Conservation (phyloP, 2,113 vertebrate species). For the Ia io region DNA sequence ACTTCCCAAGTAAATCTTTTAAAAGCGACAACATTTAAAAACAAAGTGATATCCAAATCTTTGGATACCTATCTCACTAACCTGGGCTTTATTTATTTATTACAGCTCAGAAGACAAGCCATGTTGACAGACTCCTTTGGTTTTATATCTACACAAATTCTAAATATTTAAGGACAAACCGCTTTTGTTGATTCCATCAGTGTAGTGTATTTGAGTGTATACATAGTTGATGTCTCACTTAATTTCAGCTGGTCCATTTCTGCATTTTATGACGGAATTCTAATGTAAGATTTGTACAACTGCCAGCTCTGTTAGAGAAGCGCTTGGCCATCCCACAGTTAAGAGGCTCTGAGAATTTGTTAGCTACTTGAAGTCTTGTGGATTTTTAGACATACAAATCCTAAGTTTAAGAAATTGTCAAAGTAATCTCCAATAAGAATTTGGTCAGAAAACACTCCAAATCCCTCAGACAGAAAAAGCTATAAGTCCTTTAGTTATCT, state of each 20-base stretch:
- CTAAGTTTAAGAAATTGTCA: conserved; percentile 61
- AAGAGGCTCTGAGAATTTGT: conserved; percentile 34
- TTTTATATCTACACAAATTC: neutral
- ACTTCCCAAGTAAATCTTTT: neutral
- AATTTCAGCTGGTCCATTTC: neutral
- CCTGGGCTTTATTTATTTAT: neutral
- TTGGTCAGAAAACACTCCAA: conserved; percentile 48
- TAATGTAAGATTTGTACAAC: neutral
- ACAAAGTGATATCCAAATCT: neutral
- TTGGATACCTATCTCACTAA: neutral
- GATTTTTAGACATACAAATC: conserved; percentile 54
- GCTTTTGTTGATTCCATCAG: neutral
- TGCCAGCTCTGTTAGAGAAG: neutral
- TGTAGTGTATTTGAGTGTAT: neutral
- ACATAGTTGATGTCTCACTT: neutral
- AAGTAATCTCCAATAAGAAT: conserved; percentile 51
- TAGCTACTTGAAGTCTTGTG: conserved; percentile 27
- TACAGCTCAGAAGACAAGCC: neutral
- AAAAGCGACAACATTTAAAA: neutral
- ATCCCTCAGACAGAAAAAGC: conserved; percentile 40
- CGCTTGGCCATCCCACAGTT: neutral
- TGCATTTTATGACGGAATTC: neutral
- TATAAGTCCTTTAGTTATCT: conserved; percentile 36
- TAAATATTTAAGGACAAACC: conserved; percentile 21
- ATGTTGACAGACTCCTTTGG: neutral